Evolutionary conservation across 2,888 invertebrate genomes (phyloP).

Genomic region (Acronicta psi): DNA sequence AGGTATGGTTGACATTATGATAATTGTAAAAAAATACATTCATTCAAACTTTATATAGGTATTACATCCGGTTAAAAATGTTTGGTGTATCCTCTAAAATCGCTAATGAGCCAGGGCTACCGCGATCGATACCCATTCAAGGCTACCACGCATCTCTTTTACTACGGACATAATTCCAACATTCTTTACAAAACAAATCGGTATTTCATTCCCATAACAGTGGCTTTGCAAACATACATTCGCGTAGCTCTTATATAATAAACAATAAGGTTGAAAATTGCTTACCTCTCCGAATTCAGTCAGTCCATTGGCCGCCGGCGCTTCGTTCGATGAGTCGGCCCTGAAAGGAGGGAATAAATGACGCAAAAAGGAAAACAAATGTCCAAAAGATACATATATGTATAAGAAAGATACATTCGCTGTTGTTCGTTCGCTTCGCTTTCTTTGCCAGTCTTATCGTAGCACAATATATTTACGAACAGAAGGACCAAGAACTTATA

Average conservation of each 20-base stretch:
- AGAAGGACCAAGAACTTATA: conserved; percentile 1
- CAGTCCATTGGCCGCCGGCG: conserved; percentile 83
- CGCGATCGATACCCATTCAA: conserved; percentile 12
- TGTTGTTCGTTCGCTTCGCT: conserved; percentile 55
- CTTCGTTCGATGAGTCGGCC: conserved; percentile 88
- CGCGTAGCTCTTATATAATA: conserved; percentile 42
- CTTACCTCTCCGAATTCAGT: conserved; percentile 88
- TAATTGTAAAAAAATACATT: too few species aligned
- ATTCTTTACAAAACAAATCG: conserved; percentile 42
- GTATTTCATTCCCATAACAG: conserved; percentile 36
- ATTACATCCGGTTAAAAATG: too few species aligned
- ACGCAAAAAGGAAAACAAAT: conserved; percentile 65
- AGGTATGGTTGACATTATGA: too few species aligned
- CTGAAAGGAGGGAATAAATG: conserved; percentile 79
- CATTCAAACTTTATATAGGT: too few species aligned
- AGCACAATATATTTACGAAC: conserved; percentile 4
- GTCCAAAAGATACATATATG: conserved; percentile 48
- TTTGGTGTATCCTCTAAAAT: too few species aligned
- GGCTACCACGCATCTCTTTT: conserved; percentile 22
- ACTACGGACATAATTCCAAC: conserved; percentile 21
- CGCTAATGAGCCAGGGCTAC: conserved; percentile 9
- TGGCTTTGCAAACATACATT: conserved; percentile 31
- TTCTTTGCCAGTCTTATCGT: conserved; percentile 31
- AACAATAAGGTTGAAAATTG: conserved; percentile 53
- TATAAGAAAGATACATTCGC: conserved; percentile 55